Evolutionary conservation across 2,888 invertebrate genomes (phyloP), one percentile per base, ranked within the genome.

Genomic region (Patella pellucida): DNA sequence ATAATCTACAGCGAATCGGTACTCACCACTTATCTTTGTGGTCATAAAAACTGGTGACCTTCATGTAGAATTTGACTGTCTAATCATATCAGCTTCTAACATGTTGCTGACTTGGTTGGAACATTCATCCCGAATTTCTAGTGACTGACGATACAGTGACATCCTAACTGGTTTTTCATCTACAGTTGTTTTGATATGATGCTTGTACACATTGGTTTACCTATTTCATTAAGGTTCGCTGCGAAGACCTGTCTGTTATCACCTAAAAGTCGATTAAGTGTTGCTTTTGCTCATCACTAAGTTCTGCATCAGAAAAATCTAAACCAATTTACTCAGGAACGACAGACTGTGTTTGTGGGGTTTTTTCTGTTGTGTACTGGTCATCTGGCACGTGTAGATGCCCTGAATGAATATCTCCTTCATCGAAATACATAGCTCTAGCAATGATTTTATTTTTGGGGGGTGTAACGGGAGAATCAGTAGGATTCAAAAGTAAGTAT

Each of bases 1-100:
- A 67, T 76, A 83, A 68, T 83, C 80, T 12, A 82, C 68, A 2
- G 78, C 78, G 72, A 83, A 82, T 16, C 83, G 51, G 14, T 75
- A 78, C 2, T 75, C 74, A 9, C 79, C 78, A 19, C 67, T 71
- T 68, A 75, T 76, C 68, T 83, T 79, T 52, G 73, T 74, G 1
- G 78, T 79, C 9, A 82, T 52, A 7, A 81, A 71, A 15, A 82
- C 80, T 11, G 81, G 82, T 51, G 74, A 75, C 50, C 69, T 69
- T 80, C 81, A 83, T 11, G 73, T 41, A 27, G 27, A 27, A 27
- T 27, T 27, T 27, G 27, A 27, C 27, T 27, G 1, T 27, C 27
- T 27, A 27, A 27, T 27, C 1, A 27, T 81, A 14, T 72, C 76
- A 70, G 79, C 16, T 52, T 78, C 41, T 68, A 78, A 71, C 56